Percentiles rank a stretch among this genome's conserved stretches.
phyloP scores from a whole-genome alignment of 2,113 vertebrate species.

The Emydura subglobosa region DNA sequence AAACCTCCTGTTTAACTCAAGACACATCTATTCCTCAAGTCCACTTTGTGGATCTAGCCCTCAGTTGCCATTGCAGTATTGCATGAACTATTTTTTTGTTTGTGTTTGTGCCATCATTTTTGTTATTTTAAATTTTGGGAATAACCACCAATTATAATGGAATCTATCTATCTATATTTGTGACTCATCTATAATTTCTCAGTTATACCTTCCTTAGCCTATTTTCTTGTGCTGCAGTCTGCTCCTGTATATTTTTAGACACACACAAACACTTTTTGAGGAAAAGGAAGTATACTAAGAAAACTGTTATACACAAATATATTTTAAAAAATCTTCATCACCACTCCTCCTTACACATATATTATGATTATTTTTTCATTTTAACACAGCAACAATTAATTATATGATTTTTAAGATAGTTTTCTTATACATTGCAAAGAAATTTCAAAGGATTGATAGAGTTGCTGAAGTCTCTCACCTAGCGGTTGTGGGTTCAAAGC shows the following conservation, averaged over 20 bases:
- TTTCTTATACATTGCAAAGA: background rate
- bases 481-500: background rate
- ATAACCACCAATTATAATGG: background rate
- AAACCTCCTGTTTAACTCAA: too few species aligned
- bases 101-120: background rate
- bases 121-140: background rate
- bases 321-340: background rate
- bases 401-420: background rate
- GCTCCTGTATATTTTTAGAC: background rate
- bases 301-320: background rate
- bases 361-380: background rate
- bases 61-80: background rate
- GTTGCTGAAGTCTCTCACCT: background rate
- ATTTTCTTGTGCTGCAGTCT: background rate
- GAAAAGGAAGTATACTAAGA: background rate
- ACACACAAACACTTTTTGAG: background rate
- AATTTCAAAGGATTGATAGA: background rate
- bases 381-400: background rate
- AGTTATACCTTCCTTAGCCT: background rate
- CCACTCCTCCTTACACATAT: background rate
- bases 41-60: background rate
- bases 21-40: background rate
- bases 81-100: background rate
- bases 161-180: background rate
- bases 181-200: background rate